These are phyloP conservation scores for Morinoia aosen DNA, from an alignment of 2,888 invertebrate species.

Conservation along the genomic window DNA sequence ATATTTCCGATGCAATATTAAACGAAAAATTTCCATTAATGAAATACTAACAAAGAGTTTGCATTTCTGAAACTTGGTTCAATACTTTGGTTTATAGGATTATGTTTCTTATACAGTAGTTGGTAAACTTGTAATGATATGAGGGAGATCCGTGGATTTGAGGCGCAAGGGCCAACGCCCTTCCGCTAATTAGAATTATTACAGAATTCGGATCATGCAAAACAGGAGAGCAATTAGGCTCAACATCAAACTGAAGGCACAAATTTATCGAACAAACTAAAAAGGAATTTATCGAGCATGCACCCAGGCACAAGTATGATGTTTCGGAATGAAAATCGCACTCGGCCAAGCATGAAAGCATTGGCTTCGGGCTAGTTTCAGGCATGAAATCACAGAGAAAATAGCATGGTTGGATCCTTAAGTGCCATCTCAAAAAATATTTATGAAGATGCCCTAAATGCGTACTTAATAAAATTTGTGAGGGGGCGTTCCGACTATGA, in stretches of 20 bases:
- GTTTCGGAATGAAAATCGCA: neutral
- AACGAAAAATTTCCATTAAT: neutral
- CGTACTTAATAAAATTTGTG: neutral
- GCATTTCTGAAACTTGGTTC: neutral
- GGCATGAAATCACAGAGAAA: neutral
- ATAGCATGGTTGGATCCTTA: neutral
- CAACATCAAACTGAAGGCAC: neutral
- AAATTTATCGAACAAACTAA: neutral
- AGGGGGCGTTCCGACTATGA: neutral
- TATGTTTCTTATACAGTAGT: neutral
- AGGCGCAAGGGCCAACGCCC: neutral
- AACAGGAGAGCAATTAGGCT: neutral
- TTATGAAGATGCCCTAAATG: neutral
- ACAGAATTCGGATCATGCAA: neutral
- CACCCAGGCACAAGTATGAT: neutral
- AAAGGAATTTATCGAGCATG: neutral
- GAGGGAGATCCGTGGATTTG: neutral
- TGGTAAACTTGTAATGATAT: neutral
- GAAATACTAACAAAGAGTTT: neutral
- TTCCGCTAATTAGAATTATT: neutral
- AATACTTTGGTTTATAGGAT: neutral
- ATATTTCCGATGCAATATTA: neutral
- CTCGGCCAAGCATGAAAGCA: constrained; percentile 3
- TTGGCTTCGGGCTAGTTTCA: neutral
- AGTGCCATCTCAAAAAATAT: neutral